phyloP scores from a whole-genome alignment of 2,888 invertebrate species.

The Clitarchus hookeri region DNA sequence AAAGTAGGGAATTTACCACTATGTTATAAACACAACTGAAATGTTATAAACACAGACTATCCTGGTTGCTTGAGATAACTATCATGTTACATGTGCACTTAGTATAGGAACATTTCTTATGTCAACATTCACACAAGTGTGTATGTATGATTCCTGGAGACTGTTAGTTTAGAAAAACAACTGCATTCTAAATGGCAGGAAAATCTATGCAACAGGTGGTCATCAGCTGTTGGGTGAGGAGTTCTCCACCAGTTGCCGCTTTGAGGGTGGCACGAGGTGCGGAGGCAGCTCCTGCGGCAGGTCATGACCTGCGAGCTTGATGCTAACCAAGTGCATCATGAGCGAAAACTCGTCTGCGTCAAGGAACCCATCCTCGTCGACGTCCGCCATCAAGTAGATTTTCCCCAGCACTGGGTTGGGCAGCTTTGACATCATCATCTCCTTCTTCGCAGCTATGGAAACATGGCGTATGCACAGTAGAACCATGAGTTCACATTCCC shows the following conservation, averaged over 20 bases:
- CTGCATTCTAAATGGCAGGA: neutral
- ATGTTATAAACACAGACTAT: no score
- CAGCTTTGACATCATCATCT: constrained; percentile 97
- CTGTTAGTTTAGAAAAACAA: neutral
- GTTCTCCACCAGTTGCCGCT: constrained; percentile 55
- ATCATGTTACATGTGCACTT: no score
- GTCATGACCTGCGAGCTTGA: constrained; percentile 92
- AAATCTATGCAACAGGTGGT: neutral
- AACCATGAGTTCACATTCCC: no score
- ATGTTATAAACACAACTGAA: no score
- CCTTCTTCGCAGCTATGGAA: constrained; percentile 82
- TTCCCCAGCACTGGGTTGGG: constrained; percentile 96
- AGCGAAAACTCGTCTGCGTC: constrained; percentile 97
- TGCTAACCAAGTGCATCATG: constrained; percentile 93
- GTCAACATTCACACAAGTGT: no score
- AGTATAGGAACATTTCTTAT: no score
- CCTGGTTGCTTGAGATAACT: no score
- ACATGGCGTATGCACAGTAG: constrained; percentile 30
- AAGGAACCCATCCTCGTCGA: constrained; percentile 93
- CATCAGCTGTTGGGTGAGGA: constrained; percentile 1
- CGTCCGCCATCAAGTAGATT: constrained; percentile 97
- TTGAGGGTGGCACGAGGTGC: constrained; percentile 89
- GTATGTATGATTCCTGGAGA: no score
- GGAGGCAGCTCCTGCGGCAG: constrained; percentile 83
- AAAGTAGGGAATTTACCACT: no score